Percentiles rank a stretch among this genome's conserved stretches.
phyloP scores from a whole-genome alignment of 2,113 vertebrate species.

The Platysternon megacephalum region DNA sequence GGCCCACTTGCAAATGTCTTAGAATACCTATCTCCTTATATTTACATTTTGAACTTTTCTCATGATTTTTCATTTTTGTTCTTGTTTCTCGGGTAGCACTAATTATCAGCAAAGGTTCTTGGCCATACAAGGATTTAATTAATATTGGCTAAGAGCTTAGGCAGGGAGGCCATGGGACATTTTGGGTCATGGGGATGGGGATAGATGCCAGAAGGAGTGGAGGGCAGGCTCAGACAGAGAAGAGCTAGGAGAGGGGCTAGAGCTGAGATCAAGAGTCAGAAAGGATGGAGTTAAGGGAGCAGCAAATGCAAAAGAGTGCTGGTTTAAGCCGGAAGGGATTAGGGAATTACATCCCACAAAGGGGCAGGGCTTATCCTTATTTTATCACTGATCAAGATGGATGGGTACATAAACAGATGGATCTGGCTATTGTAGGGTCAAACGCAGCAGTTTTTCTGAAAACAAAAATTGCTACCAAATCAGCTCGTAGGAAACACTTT shows the following conservation, averaged over 20 bases:
- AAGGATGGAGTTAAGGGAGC: neutral
- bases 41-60: neutral
- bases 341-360: neutral
- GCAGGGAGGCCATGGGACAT: neutral
- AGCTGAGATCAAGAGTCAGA: neutral
- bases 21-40: neutral
- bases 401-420: neutral
- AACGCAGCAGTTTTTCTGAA: neutral
- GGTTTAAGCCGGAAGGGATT: neutral
- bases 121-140: neutral
- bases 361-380: neutral
- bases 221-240: neutral
- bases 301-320: neutral
- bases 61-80: neutral
- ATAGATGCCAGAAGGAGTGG: neutral
- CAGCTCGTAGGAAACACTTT: neutral
- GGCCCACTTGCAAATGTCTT: neutral
- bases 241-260: neutral
- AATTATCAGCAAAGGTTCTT: fast-evolving
- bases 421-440: neutral
- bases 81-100: neutral
- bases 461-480: neutral
- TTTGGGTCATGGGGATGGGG: neutral
- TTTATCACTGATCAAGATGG: neutral
- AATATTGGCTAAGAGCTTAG: neutral